phyloP scores from a whole-genome alignment of 92 coral and sea anemone genomes.

The Epizoanthus rinbou region DNA sequence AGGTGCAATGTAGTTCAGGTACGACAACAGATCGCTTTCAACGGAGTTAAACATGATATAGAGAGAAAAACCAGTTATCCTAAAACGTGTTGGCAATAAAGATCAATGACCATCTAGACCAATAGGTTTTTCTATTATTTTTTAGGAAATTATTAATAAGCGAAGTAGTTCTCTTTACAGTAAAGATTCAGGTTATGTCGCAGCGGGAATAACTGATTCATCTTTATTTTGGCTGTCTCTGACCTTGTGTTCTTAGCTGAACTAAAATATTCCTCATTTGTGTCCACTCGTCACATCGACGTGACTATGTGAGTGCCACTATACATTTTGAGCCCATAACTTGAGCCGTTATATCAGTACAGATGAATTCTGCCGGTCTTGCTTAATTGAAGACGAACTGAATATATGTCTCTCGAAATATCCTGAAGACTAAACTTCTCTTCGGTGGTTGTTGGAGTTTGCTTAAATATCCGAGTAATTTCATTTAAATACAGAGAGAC shows the following conservation, averaged over 20 bases:
- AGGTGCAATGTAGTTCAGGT: conserved; percentile 26
- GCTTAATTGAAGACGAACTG: no score
- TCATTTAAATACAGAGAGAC: no score
- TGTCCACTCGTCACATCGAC: no score
- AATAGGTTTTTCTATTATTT: neutral
- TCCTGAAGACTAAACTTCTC: no score
- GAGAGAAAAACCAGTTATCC: neutral
- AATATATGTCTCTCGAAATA: no score
- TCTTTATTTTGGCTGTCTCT: neutral
- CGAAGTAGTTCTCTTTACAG: neutral
- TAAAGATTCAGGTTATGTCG: neutral
- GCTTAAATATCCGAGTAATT: no score
- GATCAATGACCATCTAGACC: neutral
- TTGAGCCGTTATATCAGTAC: no score
- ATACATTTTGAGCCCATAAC: no score
- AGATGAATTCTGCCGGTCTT: no score
- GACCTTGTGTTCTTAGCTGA: conserved; percentile 13
- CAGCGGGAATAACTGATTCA: neutral
- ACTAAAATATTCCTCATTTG: no score
- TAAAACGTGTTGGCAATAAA: neutral
- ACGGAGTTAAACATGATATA: neutral
- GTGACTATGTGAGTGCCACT: no score
- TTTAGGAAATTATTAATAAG: neutral
- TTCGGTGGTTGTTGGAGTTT: no score
- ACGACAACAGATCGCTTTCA: neutral